Conservation (phyloP, 2,113 vertebrate genomes). For the Climacteris rufus region DNA sequence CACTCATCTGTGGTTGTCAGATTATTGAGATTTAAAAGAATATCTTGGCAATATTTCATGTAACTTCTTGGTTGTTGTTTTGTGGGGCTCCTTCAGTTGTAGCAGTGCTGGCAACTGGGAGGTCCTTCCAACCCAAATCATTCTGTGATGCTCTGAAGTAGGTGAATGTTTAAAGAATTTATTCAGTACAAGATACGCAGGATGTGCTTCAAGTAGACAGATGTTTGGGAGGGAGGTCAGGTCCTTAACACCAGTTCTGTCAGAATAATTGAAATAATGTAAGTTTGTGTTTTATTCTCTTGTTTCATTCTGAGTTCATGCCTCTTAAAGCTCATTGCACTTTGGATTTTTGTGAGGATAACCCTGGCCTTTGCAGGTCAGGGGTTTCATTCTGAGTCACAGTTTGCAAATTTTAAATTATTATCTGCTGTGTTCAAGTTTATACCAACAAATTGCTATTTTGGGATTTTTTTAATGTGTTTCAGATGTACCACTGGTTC, state of each 20-base stretch:
- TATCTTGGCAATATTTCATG: too few species aligned
- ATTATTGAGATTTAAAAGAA: neutral
- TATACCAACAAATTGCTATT: neutral
- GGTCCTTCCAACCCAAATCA: neutral
- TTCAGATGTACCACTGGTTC: neutral
- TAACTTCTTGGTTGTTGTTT: neutral
- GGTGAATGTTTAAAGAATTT: neutral
- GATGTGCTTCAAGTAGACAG: neutral
- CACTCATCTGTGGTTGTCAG: neutral
- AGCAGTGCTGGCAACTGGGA: neutral
- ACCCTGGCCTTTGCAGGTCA: neutral
- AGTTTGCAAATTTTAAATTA: neutral
- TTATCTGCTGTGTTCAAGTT: neutral
- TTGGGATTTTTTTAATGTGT: fast-evolving
- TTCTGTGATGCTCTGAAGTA: neutral
- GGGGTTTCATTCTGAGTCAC: neutral
- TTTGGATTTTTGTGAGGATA: neutral
- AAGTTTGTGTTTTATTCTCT: neutral
- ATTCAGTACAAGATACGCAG: neutral
- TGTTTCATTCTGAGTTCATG: neutral
- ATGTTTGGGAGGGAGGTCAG: neutral
- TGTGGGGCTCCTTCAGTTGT: neutral
- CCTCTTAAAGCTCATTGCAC: neutral
- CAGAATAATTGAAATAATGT: neutral
- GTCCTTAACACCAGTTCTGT: neutral